Evolutionary conservation across 2,113 vertebrate genomes (phyloP).

Genomic region (Albula glossodonta): DNA sequence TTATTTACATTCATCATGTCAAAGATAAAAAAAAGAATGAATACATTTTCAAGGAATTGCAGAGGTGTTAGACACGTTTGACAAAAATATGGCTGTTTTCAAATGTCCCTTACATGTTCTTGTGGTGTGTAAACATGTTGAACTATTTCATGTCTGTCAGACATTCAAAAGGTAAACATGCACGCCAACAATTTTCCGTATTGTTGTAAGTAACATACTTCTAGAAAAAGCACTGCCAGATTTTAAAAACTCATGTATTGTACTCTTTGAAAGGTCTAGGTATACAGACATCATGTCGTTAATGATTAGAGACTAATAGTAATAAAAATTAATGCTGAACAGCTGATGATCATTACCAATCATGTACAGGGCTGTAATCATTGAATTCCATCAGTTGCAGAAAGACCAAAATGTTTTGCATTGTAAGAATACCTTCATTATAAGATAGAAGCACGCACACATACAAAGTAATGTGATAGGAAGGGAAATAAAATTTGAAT

Average conservation of each 20-base stretch:
- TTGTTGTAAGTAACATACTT: not conserved
- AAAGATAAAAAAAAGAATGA: not conserved
- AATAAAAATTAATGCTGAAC: not conserved
- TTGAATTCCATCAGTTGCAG: not conserved
- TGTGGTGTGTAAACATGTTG: not conserved
- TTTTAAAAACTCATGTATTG: not conserved
- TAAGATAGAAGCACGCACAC: not conserved
- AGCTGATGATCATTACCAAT: too few species aligned
- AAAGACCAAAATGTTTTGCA: not conserved
- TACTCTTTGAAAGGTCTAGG: not conserved
- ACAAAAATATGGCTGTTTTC: not conserved
- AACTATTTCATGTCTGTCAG: not conserved
- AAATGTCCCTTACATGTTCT: not conserved
- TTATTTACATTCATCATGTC: not conserved
- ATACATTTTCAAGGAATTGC: not conserved
- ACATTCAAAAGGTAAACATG: too few species aligned
- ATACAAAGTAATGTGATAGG: not conserved
- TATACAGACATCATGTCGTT: not conserved
- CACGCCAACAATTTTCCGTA: not conserved
- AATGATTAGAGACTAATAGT: not conserved
- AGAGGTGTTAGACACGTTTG: not conserved
- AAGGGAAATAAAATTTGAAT: not conserved
- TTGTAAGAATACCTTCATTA: not conserved
- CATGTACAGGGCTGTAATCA: not conserved
- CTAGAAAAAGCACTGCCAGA: not conserved